These are phyloP conservation scores for Gephyroberyx darwinii DNA, from an alignment of 2,797 vertebrate genomes.

Conservation along the genomic window DNA sequence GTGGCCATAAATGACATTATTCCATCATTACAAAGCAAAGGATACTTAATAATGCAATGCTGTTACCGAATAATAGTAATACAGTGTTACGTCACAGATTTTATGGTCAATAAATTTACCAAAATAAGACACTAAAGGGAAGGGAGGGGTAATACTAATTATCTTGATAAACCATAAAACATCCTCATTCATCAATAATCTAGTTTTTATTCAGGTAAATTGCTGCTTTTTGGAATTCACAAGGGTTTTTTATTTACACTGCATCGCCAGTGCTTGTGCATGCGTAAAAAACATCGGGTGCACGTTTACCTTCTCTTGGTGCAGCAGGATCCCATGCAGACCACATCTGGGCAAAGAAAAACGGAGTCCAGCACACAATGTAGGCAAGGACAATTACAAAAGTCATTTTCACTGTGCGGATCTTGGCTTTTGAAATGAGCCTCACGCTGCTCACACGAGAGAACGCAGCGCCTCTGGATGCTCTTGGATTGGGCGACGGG, in stretches of 20 bases:
- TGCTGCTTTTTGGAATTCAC: neutral
- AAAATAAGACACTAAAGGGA: neutral
- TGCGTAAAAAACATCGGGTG: neutral
- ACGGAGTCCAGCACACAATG: conserved; percentile 97
- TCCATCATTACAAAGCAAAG: no score
- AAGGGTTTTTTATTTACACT: neutral
- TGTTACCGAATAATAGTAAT: no score
- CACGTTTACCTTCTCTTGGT: conserved; percentile 90
- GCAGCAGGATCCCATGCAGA: conserved; percentile 93
- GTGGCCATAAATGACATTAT: no score
- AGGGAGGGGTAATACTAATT: neutral
- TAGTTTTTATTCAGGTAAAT: neutral
- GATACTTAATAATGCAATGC: no score
- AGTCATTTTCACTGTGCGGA: conserved; percentile 98
- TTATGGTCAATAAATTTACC: conserved; percentile 12
- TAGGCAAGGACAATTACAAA: conserved; percentile 97
- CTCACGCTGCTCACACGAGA: conserved; percentile 93
- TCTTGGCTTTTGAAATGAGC: conserved; percentile 97
- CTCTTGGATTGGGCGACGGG: conserved; percentile 70
- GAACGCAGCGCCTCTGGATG: conserved; percentile 71
- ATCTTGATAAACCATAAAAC: neutral
- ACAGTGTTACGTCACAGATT: neutral
- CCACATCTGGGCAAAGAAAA: conserved; percentile 99
- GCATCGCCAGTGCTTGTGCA: neutral
- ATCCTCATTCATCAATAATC: neutral